Percentiles rank a stretch among this genome's conserved stretches.
These are phyloP conservation scores for Mesaphorura yosii DNA, from an alignment of 1,140 invertebrate genomes.

Conservation along the genomic window DNA sequence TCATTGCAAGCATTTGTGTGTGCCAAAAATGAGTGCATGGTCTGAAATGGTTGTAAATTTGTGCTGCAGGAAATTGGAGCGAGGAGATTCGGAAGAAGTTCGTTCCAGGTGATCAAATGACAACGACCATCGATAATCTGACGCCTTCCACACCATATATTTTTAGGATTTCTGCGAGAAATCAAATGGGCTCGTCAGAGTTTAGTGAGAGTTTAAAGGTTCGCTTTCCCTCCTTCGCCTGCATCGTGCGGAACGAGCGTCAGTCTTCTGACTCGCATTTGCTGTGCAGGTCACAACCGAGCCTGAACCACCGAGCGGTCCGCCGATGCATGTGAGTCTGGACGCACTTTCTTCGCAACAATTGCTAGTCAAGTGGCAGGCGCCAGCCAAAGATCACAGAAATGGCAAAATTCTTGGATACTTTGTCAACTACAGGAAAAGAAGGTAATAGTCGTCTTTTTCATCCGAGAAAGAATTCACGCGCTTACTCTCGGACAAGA, in stretches of 20 bases:
- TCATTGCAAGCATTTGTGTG: too few relatives aligned
- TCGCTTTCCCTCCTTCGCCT: slow-evolving; percentile 11
- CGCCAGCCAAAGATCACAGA: slow-evolving; percentile 44
- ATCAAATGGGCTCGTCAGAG: slow-evolving; percentile 41
- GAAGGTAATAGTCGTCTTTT: too few relatives aligned
- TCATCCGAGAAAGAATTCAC: too few relatives aligned
- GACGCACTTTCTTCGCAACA: slow-evolving; percentile 46
- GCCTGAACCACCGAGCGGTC: slow-evolving; percentile 50
- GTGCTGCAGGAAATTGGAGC: slow-evolving; percentile 25
- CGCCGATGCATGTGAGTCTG: slow-evolving; percentile 45
- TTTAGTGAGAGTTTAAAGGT: slow-evolving; percentile 38
- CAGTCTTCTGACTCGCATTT: too few relatives aligned
- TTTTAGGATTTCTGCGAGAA: slow-evolving; percentile 42
- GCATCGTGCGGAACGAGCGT: neutral
- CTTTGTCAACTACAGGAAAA: slow-evolving; percentile 46
- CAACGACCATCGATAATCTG: slow-evolving; percentile 36
- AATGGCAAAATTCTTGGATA: slow-evolving; percentile 53
- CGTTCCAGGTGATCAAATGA: slow-evolving; percentile 28
- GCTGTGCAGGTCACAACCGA: slow-evolving; percentile 44
- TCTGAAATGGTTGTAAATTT: too few relatives aligned
- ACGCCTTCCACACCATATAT: slow-evolving; percentile 43
- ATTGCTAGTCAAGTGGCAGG: slow-evolving; percentile 48
- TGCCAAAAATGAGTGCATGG: too few relatives aligned
- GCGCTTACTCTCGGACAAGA: too few relatives aligned
- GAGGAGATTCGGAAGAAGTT: slow-evolving; percentile 22